A percentile compares a stretch with the other conserved stretches of the same genome.
Conservation (phyloP, 2,797 vertebrate genomes). For the Dipus sagitta region DNA sequence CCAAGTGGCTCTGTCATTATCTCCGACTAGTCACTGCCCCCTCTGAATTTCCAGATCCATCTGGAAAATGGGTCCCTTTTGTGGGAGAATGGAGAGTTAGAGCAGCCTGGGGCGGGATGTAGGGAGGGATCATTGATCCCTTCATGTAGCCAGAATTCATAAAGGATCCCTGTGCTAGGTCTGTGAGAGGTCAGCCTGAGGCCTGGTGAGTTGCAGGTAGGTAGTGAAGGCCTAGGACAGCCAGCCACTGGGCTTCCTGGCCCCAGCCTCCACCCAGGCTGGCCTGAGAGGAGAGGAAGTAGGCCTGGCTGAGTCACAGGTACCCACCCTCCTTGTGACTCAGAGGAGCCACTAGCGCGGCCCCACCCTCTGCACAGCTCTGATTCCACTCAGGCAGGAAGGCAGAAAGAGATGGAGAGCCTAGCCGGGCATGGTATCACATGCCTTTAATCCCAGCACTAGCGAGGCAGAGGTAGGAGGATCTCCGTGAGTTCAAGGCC, state of each 20-base stretch:
- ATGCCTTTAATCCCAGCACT: no score
- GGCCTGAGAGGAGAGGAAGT: constrained; percentile 40
- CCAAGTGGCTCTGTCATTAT: not conserved
- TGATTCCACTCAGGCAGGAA: not conserved
- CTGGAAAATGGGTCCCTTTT: not conserved
- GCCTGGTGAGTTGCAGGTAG: not conserved
- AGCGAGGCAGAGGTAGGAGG: no score
- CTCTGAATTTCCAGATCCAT: not conserved
- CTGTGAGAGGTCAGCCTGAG: not conserved
- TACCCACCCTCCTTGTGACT: constrained; percentile 66
- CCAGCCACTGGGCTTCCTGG: not conserved
- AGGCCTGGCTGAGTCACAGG: constrained; percentile 66
- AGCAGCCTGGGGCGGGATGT: not conserved
- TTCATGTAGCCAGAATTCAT: not conserved
- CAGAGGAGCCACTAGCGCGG: constrained; percentile 64
- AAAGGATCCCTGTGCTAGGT: not conserved
- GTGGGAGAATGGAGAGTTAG: not conserved
- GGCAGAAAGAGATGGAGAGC: not conserved
- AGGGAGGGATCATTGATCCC: not conserved
- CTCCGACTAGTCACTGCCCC: not conserved
- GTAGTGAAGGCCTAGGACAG: not conserved
- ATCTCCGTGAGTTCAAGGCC: no score
- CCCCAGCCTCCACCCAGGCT: not conserved
- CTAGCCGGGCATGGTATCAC: not conserved
- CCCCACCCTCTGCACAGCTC: constrained; percentile 14